Evolutionary conservation across 2,888 invertebrate genomes (phyloP).

Genomic region (Galerucella nymphaeae): DNA sequence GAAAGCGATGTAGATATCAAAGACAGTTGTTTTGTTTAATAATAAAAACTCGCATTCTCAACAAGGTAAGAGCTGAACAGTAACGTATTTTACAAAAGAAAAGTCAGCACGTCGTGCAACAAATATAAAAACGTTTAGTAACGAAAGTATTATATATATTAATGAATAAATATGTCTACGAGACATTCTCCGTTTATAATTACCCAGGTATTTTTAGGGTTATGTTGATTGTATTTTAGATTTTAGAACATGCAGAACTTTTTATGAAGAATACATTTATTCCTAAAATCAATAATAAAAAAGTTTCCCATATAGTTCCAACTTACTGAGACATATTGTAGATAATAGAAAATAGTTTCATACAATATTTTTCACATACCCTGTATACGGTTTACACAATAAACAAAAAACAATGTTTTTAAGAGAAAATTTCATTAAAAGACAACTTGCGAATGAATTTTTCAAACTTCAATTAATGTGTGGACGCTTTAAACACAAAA

Average conservation of each 20-base stretch:
- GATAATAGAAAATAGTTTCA: too few species aligned
- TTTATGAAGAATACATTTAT: too few species aligned
- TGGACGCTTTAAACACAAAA: neutral
- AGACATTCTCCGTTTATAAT: neutral
- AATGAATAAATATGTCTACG: neutral
- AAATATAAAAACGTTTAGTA: conserved; percentile 10
- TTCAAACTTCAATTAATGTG: neutral
- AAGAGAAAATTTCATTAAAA: neutral
- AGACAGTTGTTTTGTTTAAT: neutral
- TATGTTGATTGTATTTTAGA: too few species aligned
- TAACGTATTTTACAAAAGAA: conserved; percentile 34
- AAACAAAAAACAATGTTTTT: neutral
- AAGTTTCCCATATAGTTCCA: too few species aligned
- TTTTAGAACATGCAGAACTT: too few species aligned
- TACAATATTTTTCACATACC: too few species aligned
- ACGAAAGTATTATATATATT: neutral
- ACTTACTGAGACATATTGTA: too few species aligned
- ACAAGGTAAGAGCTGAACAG: conserved; percentile 40
- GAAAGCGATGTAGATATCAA: conserved; percentile 17
- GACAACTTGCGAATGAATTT: neutral
- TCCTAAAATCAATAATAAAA: too few species aligned
- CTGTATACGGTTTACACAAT: too few species aligned
- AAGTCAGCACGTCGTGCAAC: conserved; percentile 4
- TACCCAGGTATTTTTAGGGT: too few species aligned
- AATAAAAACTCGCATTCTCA: conserved; percentile 35